Percentiles rank a stretch among this genome's conserved stretches.
Evolutionary conservation across 2,113 vertebrate species (phyloP).

Genomic region (Megaptera novaeangliae): DNA sequence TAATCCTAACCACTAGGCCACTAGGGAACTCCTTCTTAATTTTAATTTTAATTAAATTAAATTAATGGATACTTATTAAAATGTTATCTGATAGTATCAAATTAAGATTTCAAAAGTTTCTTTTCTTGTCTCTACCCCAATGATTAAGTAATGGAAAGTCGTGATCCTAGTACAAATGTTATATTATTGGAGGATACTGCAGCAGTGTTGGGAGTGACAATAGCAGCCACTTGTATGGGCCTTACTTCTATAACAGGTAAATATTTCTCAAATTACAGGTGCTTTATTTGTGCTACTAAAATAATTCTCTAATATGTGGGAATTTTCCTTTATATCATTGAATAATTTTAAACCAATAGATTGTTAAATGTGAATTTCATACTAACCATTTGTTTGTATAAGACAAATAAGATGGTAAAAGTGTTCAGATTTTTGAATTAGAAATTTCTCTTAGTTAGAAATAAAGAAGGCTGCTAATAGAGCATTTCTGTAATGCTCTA

Average conservation of each 20-base stretch:
- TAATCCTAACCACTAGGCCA: not conserved
- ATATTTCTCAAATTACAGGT: not conserved
- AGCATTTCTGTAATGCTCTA: not conserved
- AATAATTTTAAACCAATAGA: not conserved
- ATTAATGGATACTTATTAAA: not conserved
- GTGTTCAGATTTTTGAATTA: conserved; percentile 11
- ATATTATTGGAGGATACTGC: conserved; percentile 96
- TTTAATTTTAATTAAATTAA: not conserved
- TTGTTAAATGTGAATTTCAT: not conserved
- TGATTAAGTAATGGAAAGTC: conserved; percentile 91
- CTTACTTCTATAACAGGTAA: conserved; percentile 97
- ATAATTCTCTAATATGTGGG: not conserved
- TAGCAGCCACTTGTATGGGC: conserved; percentile 95
- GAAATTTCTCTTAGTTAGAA: conserved; percentile 7
- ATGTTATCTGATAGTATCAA: not conserved
- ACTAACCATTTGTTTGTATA: not conserved
- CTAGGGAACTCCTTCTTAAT: not conserved
- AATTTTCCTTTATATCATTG: not conserved
- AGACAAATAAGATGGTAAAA: not conserved
- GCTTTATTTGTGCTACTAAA: not conserved
- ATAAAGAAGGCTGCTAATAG: not conserved
- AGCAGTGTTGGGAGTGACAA: conserved; percentile 91
- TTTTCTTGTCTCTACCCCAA: conserved; percentile 21
- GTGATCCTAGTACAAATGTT: conserved; percentile 97
- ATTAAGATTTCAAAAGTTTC: conserved; percentile 41